These are phyloP conservation scores for Netelia virgata DNA, from an alignment of 2,888 invertebrate species.

Conservation along the genomic window DNA sequence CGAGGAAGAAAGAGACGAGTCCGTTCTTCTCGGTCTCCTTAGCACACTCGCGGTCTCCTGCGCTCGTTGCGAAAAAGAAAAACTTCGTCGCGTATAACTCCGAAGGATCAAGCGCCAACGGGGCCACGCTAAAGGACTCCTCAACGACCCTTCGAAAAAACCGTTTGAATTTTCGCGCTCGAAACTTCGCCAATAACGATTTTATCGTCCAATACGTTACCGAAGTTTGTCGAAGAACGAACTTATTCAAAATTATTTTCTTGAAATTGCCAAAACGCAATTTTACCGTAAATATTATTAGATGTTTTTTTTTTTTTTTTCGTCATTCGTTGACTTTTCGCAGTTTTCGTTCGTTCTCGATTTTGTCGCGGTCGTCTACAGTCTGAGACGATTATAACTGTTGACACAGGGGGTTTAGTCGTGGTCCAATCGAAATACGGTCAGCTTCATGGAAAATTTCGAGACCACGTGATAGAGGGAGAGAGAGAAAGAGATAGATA, in stretches of 20 bases:
- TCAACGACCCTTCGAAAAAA: conserved; percentile 9
- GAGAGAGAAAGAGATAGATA: conserved; percentile 5
- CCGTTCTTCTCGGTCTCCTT: conserved; percentile 43
- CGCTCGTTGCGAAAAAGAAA: conserved; percentile 9
- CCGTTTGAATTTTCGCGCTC: neutral
- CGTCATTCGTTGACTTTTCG: too few species aligned
- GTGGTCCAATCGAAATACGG: neutral
- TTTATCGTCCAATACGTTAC: conserved; percentile 5
- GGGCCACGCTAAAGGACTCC: conserved; percentile 8
- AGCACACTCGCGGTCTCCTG: conserved; percentile 30
- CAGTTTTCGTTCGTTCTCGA: neutral
- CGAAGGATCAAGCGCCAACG: conserved; percentile 54
- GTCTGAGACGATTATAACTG: conserved; percentile 5
- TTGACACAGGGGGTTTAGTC: conserved; percentile 23
- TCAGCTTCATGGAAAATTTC: conserved; percentile 16
- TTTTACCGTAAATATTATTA: too few species aligned
- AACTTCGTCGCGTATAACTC: conserved; percentile 19
- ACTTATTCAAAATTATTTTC: neutral
- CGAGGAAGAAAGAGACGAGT: neutral
- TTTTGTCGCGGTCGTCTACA: conserved; percentile 39
- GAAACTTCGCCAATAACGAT: neutral
- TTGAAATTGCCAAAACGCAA: too few species aligned
- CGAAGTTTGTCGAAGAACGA: neutral
- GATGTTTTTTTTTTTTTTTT: too few species aligned
- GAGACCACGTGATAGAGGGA: conserved; percentile 24